Conservation (phyloP, 2,113 vertebrate species). For the Calonectris borealis region DNA sequence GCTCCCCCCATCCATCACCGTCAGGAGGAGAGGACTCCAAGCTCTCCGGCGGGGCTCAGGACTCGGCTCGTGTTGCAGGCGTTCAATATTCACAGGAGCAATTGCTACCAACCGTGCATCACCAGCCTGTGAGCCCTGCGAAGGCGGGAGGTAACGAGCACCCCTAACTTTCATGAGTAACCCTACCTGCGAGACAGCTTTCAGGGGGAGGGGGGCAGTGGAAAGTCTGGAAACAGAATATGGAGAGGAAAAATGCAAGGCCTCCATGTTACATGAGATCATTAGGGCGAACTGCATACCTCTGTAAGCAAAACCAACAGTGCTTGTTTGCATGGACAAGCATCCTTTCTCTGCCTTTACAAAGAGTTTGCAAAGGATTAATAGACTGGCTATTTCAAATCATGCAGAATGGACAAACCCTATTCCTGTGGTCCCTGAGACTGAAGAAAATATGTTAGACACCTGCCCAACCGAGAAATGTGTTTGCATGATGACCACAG, state of each 20-base stretch:
- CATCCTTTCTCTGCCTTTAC: background rate
- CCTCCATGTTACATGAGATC: background rate
- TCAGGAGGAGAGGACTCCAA: background rate
- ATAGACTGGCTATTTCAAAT: background rate
- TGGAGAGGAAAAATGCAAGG: background rate
- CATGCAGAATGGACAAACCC: background rate
- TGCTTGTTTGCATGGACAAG: background rate
- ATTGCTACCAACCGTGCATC: background rate
- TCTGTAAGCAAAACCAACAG: background rate
- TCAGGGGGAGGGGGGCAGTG: background rate
- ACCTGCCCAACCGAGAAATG: background rate
- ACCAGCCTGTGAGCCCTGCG: background rate
- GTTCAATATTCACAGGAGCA: background rate
- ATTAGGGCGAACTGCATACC: background rate
- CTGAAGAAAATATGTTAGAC: background rate
- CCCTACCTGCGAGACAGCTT: background rate
- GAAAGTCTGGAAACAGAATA: slow-evolving; percentile 52
- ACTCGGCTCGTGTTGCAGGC: background rate
- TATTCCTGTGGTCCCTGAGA: background rate
- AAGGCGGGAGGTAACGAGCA: background rate
- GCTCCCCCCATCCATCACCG: accelerated
- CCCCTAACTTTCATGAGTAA: background rate
- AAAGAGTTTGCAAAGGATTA: background rate
- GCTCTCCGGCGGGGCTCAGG: background rate
- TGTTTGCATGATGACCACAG: background rate